Base-by-base conservation (phyloP, 2,888 invertebrate species). In the Coleophora deauratella region DNA sequence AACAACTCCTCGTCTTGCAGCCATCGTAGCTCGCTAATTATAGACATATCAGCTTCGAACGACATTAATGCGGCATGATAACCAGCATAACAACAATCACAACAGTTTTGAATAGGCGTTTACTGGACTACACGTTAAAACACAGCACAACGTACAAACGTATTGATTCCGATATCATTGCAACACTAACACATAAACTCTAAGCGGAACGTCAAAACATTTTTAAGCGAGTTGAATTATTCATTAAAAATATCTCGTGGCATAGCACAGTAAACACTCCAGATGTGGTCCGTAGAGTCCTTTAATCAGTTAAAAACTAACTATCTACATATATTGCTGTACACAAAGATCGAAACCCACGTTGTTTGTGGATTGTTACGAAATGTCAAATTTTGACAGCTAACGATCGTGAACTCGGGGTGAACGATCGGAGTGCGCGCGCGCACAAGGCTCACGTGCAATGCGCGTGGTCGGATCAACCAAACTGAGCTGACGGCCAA, bases 11-110 rank as follows among this genome's bases (percentile, higher is more conserved):
- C 82, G 65, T 79, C 81, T 66, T 74, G 77, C 65, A 84, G 70
- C 85, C 85, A 85, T 78, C 79, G 69, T 57, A 82, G 69, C 60
- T 80, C 84, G 63, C 78, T 79, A 69, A 85, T 77, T 63, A 84
- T 72, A 72, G 84, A 84, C 84, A 85, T 85, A 73, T 84, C 81
- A 81, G 75, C 72, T 63, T 72, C 66, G 58, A 68, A 65, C 57
- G 80, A 77, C 78, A 84, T 82, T 70, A 75, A 70, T 63, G 62
- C 54, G 61, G 59, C 75, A 79, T 75, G 71, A 71, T 71, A 78
- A 70, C 72, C 44, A 65, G 57, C 75, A 66, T 62, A 62, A 70
- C 62, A 66, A 62, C 66, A 68, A 67, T 64, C 54, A 59, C 59
- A 57, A 62, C 49, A 50, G 52, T 56, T 54, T 50, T 51, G 57